Evolutionary conservation across 1,140 invertebrate genomes (phyloP).

Genomic region (Leptestheria dahalacensis): DNA sequence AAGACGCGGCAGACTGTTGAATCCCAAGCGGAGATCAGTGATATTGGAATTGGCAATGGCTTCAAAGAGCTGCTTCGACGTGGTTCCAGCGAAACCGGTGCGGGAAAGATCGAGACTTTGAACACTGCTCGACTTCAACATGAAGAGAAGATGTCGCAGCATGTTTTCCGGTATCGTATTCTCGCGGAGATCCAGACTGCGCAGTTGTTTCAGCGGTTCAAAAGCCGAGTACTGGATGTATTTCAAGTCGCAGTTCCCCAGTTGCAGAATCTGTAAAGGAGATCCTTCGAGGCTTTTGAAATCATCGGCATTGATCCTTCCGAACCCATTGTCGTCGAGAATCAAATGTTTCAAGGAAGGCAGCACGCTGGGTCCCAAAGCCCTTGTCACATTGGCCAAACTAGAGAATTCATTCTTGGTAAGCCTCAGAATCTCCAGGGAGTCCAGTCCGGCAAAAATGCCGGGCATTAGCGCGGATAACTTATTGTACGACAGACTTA

Average conservation of each 20-base stretch:
- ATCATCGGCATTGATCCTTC: slow-evolving; percentile 26
- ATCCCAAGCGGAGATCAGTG: slow-evolving; percentile 30
- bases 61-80: slow-evolving; percentile 26
- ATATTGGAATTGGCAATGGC: slow-evolving; percentile 34
- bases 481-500: slow-evolving; percentile 7
- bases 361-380: slow-evolving; percentile 26
- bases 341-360: slow-evolving; percentile 27
- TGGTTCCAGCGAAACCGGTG: slow-evolving; percentile 32
- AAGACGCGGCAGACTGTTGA: slow-evolving; percentile 37
- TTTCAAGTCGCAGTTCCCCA: slow-evolving; percentile 34
- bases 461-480: neutral
- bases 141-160: slow-evolving; percentile 29
- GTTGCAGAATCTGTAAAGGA: slow-evolving; percentile 25
- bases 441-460: slow-evolving; percentile 25
- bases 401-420: slow-evolving; percentile 31
- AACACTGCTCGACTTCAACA: slow-evolving; percentile 26
- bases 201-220: slow-evolving; percentile 29
- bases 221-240: slow-evolving; percentile 33
- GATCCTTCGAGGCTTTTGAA: slow-evolving; percentile 27
- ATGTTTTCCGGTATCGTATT: slow-evolving; percentile 31
- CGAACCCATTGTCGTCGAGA: slow-evolving; percentile 30
- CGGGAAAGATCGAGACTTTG: slow-evolving; percentile 32
- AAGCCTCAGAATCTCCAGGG: slow-evolving; percentile 29
- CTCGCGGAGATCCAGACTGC: slow-evolving; percentile 31
- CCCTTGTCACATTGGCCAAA: slow-evolving; percentile 24